Base-by-base conservation (phyloP, 2,888 invertebrate species). In the Volucella inflata region DNA sequence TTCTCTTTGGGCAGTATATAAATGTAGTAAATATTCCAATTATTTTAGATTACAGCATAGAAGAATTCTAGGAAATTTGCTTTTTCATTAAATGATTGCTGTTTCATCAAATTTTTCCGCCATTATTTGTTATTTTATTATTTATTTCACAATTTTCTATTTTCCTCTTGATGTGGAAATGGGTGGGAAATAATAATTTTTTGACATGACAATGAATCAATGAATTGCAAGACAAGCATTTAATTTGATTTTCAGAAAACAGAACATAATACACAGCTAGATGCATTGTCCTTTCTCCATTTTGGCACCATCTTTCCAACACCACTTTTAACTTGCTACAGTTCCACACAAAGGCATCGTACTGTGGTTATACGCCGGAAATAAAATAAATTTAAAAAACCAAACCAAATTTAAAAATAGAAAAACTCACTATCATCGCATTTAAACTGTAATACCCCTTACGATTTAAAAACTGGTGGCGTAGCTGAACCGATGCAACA, bases 381-480 rank as follows among this genome's bases (percentile, higher is more conserved):
- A 46, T 46, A n/a, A 46, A 46, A 46, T 46, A n/a, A 12, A 12
- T 46, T 46, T 16, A 50, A 50, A 50, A 50, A n/a, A n/a, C n/a
- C n/a, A n/a, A n/a, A 50, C 16, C 3, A 50, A 50, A 50, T 3
- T 14, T 8, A 16, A 16, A 50, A 8, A 3, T 16, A 50, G 16
- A 50, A 46, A 50, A 50, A 50, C 14, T 50, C 10, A 50, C 50
- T 50, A 50, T n/a, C 46, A 12, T 46, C 46, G 46, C 12, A 46
- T 12, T 9, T 46, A 46, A 10, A 12, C 3, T n/a, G 12, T 10
- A 46, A 3, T 46, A 46, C n/a, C n/a, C 46, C 46, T 46, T 46
- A 46, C n/a, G n/a, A n/a, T 46, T 46, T 46, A 3, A 46, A 46
- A 4, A 46, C n/a, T 46, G 46, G 3, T 46, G 46, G 6, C 46